Evolutionary conservation across 1,140 invertebrate species (phyloP).

Genomic region (Caerostris darwini): DNA sequence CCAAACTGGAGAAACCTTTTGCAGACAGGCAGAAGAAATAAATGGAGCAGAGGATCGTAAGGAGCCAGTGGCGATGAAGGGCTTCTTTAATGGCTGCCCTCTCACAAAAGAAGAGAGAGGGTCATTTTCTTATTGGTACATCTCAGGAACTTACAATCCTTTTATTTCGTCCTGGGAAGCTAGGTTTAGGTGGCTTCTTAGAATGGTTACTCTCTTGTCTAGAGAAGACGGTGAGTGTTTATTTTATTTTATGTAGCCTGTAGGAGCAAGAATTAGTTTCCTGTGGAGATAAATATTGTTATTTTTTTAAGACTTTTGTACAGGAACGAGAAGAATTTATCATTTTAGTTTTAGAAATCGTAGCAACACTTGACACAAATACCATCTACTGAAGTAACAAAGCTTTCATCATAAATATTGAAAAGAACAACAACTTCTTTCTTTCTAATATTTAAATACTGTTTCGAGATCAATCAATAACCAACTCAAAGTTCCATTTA

Average conservation of each 20-base stretch:
- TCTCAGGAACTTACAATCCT: background rate
- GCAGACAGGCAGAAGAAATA: background rate
- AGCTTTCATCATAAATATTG: no score
- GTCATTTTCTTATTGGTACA: background rate
- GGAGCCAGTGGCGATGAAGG: background rate
- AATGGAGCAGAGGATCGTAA: background rate
- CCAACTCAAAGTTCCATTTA: no score
- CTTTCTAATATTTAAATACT: no score
- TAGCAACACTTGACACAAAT: no score
- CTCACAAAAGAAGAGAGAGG: background rate
- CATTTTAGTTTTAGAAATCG: no score
- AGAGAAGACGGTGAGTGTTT: background rate
- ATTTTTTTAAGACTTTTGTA: no score
- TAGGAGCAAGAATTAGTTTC: background rate
- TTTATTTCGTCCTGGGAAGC: background rate
- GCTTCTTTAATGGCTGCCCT: background rate
- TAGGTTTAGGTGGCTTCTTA: background rate
- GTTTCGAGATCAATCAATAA: no score
- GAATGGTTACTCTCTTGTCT: background rate
- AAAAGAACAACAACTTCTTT: no score
- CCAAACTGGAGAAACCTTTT: background rate
- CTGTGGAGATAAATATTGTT: no score
- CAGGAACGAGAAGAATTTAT: no score
- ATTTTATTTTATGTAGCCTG: background rate
- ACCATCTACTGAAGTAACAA: no score